Conservation (phyloP, 2,113 vertebrate genomes). For the Amblyopsis rosae region DNA sequence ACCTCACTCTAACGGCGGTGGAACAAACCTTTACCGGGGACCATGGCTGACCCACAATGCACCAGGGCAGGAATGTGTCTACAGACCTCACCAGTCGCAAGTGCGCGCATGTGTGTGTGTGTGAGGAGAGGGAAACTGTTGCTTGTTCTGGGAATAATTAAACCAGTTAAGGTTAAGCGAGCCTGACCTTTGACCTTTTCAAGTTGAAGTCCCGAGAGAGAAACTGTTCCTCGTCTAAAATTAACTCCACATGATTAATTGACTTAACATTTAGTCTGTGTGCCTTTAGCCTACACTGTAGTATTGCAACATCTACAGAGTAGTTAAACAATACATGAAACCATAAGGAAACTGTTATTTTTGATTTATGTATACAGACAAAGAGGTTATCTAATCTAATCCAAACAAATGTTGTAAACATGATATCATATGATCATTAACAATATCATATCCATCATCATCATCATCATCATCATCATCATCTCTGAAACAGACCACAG, state of each 20-base stretch:
- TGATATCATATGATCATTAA: no score
- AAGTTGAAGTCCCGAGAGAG: conserved; percentile 44
- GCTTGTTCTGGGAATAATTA: conserved; percentile 64
- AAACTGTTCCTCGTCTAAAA: conserved; percentile 14
- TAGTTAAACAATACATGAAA: no score
- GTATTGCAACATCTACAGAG: no score
- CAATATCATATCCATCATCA: no score
- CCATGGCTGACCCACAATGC: conserved; percentile 27
- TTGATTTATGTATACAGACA: no score
- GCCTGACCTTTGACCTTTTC: conserved; percentile 38
- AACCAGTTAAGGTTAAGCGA: conserved; percentile 56
- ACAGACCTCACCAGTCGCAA: conserved; percentile 24
- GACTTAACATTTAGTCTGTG: no score
- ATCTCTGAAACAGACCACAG: no score
- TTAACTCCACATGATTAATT: not conserved
- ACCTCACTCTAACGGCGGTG: conserved; percentile 21
- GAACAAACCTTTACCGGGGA: conserved; percentile 14
- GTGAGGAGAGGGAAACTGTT: conserved; percentile 16
- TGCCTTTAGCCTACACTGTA: no score
- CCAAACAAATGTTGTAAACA: no score
- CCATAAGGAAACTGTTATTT: no score
- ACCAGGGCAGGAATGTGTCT: conserved; percentile 32
- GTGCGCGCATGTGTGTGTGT: conserved; percentile 15
- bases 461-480: no score
- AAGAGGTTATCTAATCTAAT: no score